Conservation (phyloP, 1,140 invertebrate species). For the Hesperophylax magnus region DNA sequence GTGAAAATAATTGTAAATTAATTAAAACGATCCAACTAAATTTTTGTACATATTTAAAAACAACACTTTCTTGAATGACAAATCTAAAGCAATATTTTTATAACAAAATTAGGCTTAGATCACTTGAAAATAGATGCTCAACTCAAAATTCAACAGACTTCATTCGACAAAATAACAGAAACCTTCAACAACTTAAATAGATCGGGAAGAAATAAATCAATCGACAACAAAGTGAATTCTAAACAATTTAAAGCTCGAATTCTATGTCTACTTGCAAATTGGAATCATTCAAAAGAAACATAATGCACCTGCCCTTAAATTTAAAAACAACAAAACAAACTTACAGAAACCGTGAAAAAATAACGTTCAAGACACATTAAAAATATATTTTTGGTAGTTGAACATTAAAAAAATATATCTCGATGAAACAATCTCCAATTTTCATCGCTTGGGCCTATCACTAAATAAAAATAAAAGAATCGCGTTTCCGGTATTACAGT, state of each 20-base stretch:
- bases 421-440: conserved; percentile 20
- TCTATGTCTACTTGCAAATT: conserved; percentile 18
- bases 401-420: conserved; percentile 38
- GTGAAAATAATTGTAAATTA: too few relatives aligned
- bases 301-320: conserved; percentile 55
- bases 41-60: too few relatives aligned
- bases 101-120: too few relatives aligned
- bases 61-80: too few relatives aligned
- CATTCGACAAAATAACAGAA: neutral
- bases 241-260: neutral
- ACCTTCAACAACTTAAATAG: neutral
- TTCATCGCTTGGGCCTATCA: conserved; percentile 36
- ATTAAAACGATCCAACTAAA: too few relatives aligned
- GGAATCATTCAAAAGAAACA: conserved; percentile 27
- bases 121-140: neutral
- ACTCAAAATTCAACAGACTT: conserved; percentile 5
- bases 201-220: too few relatives aligned
- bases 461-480: conserved; percentile 48
- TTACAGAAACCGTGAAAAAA: conserved; percentile 18
- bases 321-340: conserved; percentile 32
- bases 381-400: conserved; percentile 44
- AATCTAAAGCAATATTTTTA: too few relatives aligned
- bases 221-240: neutral
- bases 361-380: conserved; percentile 25
- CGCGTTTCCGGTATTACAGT: conserved; percentile 56